A percentile compares a stretch with the other conserved stretches of the same genome.
Evolutionary conservation across 30 jellyfish, hydroid and myxozoan genomes (phyloP).

Genomic region (Sanderia malayensis): DNA sequence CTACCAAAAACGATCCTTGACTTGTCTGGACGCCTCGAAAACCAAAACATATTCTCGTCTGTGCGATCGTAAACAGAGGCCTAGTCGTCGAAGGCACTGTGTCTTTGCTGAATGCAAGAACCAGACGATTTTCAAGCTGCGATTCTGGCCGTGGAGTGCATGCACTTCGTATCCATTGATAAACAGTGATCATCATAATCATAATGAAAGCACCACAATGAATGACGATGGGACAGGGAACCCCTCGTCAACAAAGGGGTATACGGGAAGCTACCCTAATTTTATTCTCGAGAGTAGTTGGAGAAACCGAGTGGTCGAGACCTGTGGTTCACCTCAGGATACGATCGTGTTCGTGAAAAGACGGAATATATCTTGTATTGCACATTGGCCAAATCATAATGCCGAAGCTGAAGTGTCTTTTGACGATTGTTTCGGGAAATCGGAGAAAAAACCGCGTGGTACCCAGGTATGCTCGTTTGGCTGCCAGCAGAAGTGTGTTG

Average conservation of each 20-base stretch:
- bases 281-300: slow-evolving; percentile 23
- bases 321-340: slow-evolving; percentile 51
- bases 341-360: slow-evolving; percentile 28
- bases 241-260: slow-evolving; percentile 4
- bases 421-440: slow-evolving; percentile 6
- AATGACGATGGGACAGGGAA: not conserved
- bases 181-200: not conserved
- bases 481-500: slow-evolving; percentile 51
- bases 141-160: slow-evolving; percentile 29
- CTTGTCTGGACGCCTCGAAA: slow-evolving; percentile 21
- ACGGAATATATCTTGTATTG: slow-evolving; percentile 46
- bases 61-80: slow-evolving; percentile 44
- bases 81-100: slow-evolving; percentile 35
- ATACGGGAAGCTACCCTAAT: not conserved
- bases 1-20: slow-evolving; percentile 25
- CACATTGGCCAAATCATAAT: slow-evolving; percentile 37
- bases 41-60: slow-evolving; percentile 22
- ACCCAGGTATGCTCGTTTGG: slow-evolving; percentile 56
- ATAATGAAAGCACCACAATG: slow-evolving; percentile 24
- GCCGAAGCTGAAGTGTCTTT: slow-evolving; percentile 11
- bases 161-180: slow-evolving; percentile 27
- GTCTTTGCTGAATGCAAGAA: slow-evolving; percentile 34
- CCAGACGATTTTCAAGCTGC: slow-evolving; percentile 26
- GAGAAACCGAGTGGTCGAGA: slow-evolving; percentile 22
- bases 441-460: not conserved